Percentiles rank a stretch among this genome's conserved stretches.
These are phyloP conservation scores for Polypedilum pembai DNA, from an alignment of 1,140 invertebrate genomes.

Conservation along the genomic window DNA sequence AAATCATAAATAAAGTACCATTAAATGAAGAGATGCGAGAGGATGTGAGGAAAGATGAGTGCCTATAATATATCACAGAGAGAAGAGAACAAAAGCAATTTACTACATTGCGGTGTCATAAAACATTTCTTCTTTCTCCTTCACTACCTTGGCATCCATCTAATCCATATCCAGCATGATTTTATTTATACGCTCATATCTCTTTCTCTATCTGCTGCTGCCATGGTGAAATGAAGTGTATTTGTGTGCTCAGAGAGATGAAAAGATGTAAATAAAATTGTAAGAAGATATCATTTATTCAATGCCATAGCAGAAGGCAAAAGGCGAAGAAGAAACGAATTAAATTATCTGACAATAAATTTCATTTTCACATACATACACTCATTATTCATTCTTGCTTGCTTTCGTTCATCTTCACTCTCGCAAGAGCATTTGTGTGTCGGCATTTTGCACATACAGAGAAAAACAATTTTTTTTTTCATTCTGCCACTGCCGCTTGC, in stretches of 20 bases:
- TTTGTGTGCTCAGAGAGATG: background rate
- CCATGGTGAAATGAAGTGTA: background rate
- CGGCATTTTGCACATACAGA: background rate
- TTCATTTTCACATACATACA: slow-evolving; percentile 12
- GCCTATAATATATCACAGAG: background rate
- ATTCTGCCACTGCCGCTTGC: background rate
- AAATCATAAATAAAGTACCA: no score
- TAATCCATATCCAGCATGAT: background rate
- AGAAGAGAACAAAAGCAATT: background rate
- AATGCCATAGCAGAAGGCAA: background rate
- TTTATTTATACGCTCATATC: background rate
- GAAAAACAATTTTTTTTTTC: background rate
- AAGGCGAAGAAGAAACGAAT: background rate
- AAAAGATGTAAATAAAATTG: slow-evolving; percentile 14
- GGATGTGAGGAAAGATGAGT: no score
- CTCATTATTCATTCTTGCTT: background rate
- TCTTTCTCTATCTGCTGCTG: background rate
- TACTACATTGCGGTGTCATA: slow-evolving; percentile 17
- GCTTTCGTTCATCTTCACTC: background rate
- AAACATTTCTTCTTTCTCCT: background rate
- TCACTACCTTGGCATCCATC: background rate
- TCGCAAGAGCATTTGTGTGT: background rate
- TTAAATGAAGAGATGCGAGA: no score
- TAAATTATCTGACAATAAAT: slow-evolving; percentile 19
- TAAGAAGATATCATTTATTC: slow-evolving; percentile 4